phyloP scores from a whole-genome alignment of 2,888 invertebrate genomes.

The Spilarctia lutea region DNA sequence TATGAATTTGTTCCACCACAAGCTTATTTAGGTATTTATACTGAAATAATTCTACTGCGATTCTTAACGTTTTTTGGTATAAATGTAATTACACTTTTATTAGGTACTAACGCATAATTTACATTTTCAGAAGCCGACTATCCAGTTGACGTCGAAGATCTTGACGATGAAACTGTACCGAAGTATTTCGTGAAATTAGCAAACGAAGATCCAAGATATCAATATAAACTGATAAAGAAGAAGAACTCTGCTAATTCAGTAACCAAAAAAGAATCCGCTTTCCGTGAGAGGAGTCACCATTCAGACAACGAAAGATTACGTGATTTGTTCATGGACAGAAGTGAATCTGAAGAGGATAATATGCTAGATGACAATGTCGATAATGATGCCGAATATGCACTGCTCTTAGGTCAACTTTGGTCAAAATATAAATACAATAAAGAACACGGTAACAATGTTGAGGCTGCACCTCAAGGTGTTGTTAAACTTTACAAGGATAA shows the following conservation, averaged over 20 bases:
- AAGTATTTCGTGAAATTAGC: conserved; percentile 76
- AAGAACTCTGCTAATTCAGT: conserved; percentile 67
- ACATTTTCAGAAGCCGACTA: conserved; percentile 75
- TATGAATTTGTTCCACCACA: conserved; percentile 79
- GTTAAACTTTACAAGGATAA: conserved; percentile 81
- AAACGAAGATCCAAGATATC: conserved; percentile 78
- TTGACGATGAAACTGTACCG: conserved; percentile 70
- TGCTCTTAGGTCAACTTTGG: conserved; percentile 85
- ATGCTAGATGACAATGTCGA: conserved; percentile 67
- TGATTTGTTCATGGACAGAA: conserved; percentile 75
- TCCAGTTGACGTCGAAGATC: conserved; percentile 70
- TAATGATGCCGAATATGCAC: conserved; percentile 84
- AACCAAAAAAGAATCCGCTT: conserved; percentile 74
- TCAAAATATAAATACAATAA: conserved; percentile 85
- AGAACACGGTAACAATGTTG: conserved; percentile 67
- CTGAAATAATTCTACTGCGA: neutral
- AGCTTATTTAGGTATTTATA: conserved; percentile 69
- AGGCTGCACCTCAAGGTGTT: conserved; percentile 76
- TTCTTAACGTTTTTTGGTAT: neutral
- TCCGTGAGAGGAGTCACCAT: conserved; percentile 78
- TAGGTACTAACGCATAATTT: neutral
- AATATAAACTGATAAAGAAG: conserved; percentile 85
- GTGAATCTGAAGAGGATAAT: conserved; percentile 68
- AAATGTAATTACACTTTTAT: neutral
- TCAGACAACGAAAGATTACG: conserved; percentile 76